Conservation (phyloP, 2,113 vertebrate species). For the Colistium nudipinnis region DNA sequence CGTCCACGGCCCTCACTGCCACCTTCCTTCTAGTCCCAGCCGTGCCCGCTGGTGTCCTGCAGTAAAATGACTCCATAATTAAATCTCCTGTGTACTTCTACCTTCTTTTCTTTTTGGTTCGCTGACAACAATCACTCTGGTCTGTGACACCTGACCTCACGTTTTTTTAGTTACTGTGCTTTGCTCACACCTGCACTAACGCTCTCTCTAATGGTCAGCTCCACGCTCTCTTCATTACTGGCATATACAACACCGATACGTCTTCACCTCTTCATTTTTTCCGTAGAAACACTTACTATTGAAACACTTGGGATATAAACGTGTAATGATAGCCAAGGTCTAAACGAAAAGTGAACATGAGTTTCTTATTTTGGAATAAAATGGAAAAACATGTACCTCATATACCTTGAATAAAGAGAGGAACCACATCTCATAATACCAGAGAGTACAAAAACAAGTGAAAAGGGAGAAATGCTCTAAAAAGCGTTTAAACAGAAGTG, state of each 20-base stretch:
- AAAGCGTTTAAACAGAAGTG: too few relatives aligned
- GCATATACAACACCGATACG: too few relatives aligned
- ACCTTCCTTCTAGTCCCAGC: constrained; percentile 26
- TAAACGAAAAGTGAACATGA: too few relatives aligned
- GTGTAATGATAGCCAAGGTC: too few relatives aligned
- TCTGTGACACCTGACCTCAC: constrained; percentile 18
- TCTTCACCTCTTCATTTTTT: background rate
- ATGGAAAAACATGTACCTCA: too few relatives aligned
- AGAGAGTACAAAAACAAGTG: background rate
- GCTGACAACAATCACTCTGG: constrained; percentile 52
- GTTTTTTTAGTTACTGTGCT: background rate
- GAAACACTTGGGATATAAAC: background rate
- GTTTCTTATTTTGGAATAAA: too few relatives aligned
- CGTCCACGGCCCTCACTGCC: background rate
- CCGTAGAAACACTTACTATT: background rate
- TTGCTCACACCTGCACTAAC: background rate
- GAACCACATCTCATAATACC: too few relatives aligned
- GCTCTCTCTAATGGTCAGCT: too few relatives aligned
- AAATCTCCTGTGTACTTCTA: constrained; percentile 32
- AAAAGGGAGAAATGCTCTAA: too few relatives aligned
- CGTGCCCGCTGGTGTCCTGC: constrained; percentile 21
- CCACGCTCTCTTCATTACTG: too few relatives aligned
- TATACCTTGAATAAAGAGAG: too few relatives aligned
- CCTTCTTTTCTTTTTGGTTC: constrained; percentile 4
- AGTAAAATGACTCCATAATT: constrained; percentile 42